These are phyloP conservation scores for Rhynchonema sp. DNA, from an alignment of 2,888 invertebrate genomes.

Conservation along the genomic window DNA sequence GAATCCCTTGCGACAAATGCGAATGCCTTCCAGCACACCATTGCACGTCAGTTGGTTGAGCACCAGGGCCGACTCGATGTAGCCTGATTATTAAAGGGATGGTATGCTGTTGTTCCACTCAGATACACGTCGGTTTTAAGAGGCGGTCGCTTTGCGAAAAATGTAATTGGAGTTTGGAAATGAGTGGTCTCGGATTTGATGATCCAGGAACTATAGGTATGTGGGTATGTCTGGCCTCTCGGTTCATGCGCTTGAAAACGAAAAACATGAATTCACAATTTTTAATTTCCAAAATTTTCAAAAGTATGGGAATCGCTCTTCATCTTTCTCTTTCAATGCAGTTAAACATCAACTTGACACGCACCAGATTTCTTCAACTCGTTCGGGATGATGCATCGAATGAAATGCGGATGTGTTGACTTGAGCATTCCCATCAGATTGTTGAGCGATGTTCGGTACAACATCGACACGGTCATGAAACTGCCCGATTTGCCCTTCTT, in stretches of 20 bases:
- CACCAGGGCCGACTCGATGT: slow-evolving; percentile 89
- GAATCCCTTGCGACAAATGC: slow-evolving; percentile 98
- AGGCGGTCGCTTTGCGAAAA: too few species aligned
- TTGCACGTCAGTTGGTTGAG: slow-evolving; percentile 99
- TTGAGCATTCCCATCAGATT: slow-evolving; percentile 28
- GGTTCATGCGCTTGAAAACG: too few species aligned
- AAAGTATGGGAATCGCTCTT: too few species aligned
- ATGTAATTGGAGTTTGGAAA: background rate
- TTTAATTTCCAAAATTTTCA: too few species aligned
- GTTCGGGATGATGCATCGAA: slow-evolving; percentile 32
- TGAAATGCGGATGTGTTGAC: slow-evolving; percentile 28
- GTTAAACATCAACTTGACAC: background rate
- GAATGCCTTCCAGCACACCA: slow-evolving; percentile 99
- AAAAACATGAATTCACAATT: too few species aligned
- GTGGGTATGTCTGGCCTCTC: too few species aligned
- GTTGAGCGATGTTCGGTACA: slow-evolving; percentile 25
- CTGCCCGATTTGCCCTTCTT: slow-evolving; percentile 27
- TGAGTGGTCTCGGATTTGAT: too few species aligned
- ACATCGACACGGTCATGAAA: slow-evolving; percentile 23
- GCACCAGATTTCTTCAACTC: slow-evolving; percentile 27
- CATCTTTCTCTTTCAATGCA: background rate
- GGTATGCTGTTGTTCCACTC: too few species aligned
- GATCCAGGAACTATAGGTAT: too few species aligned
- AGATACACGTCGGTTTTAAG: too few species aligned
- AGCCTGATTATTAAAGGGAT: too few species aligned